Evolutionary conservation across 2,888 invertebrate genomes (phyloP), one percentile per base, ranked within the genome.

Genomic region (Caenorhabditis sp.): DNA sequence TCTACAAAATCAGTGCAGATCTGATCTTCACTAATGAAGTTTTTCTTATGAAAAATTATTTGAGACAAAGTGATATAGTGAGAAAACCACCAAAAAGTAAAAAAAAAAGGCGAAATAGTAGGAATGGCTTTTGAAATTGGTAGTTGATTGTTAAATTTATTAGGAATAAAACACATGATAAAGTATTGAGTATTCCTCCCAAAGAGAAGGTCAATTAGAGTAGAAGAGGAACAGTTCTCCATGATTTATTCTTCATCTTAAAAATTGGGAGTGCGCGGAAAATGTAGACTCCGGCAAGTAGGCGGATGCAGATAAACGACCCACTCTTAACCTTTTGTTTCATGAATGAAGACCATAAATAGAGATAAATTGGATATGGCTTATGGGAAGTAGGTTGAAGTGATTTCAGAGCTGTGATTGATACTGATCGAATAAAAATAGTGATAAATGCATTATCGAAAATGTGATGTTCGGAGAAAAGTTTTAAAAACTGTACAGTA

Each of bases 1-100:
- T 76, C 76, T 76, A 65, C 74, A 65, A 62, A 62, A 71, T 71
- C 37, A 51, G 67, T 20, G 28, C 37, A 65, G 67, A 76, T 40
- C 50, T 44, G 18, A 32, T 22, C 37, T 28, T 37, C 60, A 60
- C 35, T 51, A 74, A 60, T 67, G n/a, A n/a, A n/a, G n/a, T n/a
- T n/a, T n/a, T n/a, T n/a, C n/a, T 74, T 60, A 60, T 60, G 32
- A 62, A 51, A 71, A 53, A 62, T 72, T n/a, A n/a, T n/a, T n/a
- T n/a, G n/a, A n/a, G n/a, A n/a, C n/a, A n/a, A n/a, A n/a, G n/a
- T n/a, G n/a, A n/a, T n/a, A n/a, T n/a, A n/a, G n/a, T n/a, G n/a
- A n/a, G n/a, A n/a, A n/a, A n/a, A n/a, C n/a, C n/a, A n/a, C n/a
- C n/a, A n/a, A n/a, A n/a, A n/a, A n/a, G n/a, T n/a, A 32, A 26